phyloP scores from a whole-genome alignment of 1,140 invertebrate species.

The Elymnias hypermnestra region DNA sequence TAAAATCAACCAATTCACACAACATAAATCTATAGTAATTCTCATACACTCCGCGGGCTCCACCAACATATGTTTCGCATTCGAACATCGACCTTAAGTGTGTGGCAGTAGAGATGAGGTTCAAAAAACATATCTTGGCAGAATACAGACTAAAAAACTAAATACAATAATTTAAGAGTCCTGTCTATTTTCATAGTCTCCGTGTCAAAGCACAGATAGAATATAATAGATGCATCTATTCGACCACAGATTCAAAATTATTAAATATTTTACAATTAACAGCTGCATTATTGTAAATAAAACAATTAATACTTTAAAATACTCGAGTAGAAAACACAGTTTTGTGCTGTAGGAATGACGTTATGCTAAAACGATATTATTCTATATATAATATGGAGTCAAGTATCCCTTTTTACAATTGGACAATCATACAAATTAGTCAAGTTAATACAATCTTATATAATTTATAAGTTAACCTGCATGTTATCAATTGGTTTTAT shows the following conservation, averaged over 20 bases:
- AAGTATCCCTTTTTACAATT: not conserved
- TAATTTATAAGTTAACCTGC: too few species aligned
- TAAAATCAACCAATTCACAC: constrained; percentile 70
- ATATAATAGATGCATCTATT: too few species aligned
- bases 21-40: constrained; percentile 44
- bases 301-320: constrained; percentile 35
- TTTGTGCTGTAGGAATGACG: constrained; percentile 35
- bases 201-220: not conserved
- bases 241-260: not conserved
- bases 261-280: constrained; percentile 21
- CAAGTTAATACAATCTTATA: not conserved
- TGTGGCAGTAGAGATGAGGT: constrained; percentile 37
- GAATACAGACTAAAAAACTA: constrained; percentile 19
- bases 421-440: not conserved
- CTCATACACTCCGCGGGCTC: constrained; percentile 32
- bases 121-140: constrained; percentile 39
- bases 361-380: constrained; percentile 9
- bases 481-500: too few species aligned
- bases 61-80: constrained; percentile 32
- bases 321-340: constrained; percentile 29
- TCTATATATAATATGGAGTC: not conserved
- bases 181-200: constrained; percentile 23
- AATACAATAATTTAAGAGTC: constrained; percentile 38
- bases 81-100: constrained; percentile 26
- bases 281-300: constrained; percentile 16